Evolutionary conservation across 2,888 invertebrate species (phyloP).

Genomic region (Aphodius sticticus): DNA sequence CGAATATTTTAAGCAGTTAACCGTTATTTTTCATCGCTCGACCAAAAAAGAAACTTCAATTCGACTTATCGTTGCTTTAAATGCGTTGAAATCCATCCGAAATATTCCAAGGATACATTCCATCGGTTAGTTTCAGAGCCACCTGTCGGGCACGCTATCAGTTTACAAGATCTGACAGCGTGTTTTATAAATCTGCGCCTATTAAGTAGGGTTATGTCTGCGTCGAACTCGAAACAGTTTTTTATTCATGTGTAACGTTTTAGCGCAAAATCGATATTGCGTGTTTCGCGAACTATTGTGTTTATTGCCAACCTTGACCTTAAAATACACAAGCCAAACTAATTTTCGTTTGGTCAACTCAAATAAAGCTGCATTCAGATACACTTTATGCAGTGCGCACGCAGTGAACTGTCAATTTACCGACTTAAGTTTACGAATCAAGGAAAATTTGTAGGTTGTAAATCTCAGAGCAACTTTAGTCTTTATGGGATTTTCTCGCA

Average conservation of each 20-base stretch:
- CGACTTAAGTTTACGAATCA: neutral
- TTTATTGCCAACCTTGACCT: neutral
- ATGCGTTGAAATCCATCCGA: neutral
- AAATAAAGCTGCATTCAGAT: too few species aligned
- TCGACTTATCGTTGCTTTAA: neutral
- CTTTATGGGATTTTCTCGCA: neutral
- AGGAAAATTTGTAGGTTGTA: neutral
- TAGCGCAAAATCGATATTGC: neutral
- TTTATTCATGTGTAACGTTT: neutral
- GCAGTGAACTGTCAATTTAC: neutral
- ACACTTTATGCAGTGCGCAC: too few species aligned
- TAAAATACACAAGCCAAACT: neutral
- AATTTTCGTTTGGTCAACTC: neutral
- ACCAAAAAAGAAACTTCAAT: neutral
- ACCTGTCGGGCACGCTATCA: neutral
- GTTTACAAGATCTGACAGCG: neutral
- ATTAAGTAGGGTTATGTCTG: neutral
- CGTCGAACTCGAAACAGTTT: neutral
- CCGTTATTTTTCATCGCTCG: neutral
- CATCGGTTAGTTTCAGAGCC: neutral
- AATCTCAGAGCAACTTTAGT: neutral
- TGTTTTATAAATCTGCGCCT: neutral
- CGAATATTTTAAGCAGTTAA: neutral
- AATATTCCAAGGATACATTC: neutral
- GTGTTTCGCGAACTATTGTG: neutral